Base-by-base conservation (phyloP, 2,797 vertebrate genomes). In the Pyrrhura leucotis region DNA sequence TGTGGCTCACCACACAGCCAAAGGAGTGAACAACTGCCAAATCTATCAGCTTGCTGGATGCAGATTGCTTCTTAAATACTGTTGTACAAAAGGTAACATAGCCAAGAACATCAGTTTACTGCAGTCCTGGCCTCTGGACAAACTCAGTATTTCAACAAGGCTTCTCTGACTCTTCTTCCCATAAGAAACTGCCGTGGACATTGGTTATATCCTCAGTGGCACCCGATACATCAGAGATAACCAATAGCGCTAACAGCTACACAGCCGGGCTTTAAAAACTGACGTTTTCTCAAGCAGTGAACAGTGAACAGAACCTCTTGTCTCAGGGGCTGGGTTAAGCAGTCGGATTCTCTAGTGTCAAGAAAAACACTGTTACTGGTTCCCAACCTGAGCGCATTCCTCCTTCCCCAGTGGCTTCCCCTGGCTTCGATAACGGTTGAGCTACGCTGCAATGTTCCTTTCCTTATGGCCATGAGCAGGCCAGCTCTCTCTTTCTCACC, bases 201-300 rank as follows among this genome's bases (percentile, higher is more conserved):
- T 42, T 28, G 31, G 33, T 26, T 56, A 13, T 4, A 35, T 9
- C 47, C 59, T 42, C 62, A 50, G 44, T 1, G 2, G 39, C 51
- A n/a, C 4, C 23, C 0, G 1, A 20, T 6, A 23, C 9, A 7
- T 44, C 1, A 1, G 28, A 29, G 40, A 42, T 7, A n/a, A 42
- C n/a, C 74, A 51, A 14, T 1, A 71, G 26, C 39, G n/a, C 21
- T 40, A 63, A 45, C 9, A 80, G 25, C 37, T 20, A 12, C n/a
- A 12, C 5, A 16, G 44, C 12, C 28, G 10, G 9, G 14, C 50
- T 59, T 58, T 40, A 48, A 54, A 76, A 33, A 19, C 3, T 1
- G 6, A 7, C 9, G 39, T 23, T 39, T 73, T 65, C 45, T 40
- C 13, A 33, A 59, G 33, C 42, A 39, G 31, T 47, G 39, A 63